Evolutionary conservation across 2,888 invertebrate species (phyloP), one percentile per base, ranked within the genome.

Genomic region (Anthrax anthrax): DNA sequence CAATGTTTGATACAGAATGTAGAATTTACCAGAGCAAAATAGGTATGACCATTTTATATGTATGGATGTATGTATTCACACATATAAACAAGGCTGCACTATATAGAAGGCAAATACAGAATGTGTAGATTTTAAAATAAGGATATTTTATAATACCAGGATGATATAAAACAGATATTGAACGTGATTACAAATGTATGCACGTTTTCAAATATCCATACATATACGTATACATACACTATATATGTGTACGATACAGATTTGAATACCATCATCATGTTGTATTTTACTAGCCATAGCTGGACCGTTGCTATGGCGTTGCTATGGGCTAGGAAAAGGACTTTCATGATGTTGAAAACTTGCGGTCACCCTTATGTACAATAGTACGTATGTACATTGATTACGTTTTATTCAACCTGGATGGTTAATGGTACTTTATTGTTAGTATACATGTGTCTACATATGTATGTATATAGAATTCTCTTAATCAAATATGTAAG

Each of bases 251-350:
- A 23, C 8, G 23, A 23, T 23, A 23, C 23, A 23, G 23, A 23
- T 23, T 23, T 23, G 8, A 6, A 23, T 23, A 23, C 23, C 23
- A 4, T 23, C 8, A 23, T 8, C 23, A 23, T 23, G 5, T 8
- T 8, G 23, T 23, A 23, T 8, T 23, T 6, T 23, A 44, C 40
- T 49, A 49, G 47, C 47, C 49, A 27, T 37, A 50, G 51, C 48
- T 50, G 50, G 54, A 54, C 54, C 54, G 54, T 54, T 54, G 54
- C 54, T 51, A 60, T 59, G 59, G 60, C 60, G 59, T 58, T 57
- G 61, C 61, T 62, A 62, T 58, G 61, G 60, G 62, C 60, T 55
- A 52, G 49, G 46, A 49, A 54, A 52, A 50, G 55, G 54, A 58
- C 55, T 55, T 54, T 51, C 49, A 47, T 39, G 8, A 23, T 13